phyloP scores from a whole-genome alignment of 2,113 vertebrate genomes.

The Alectura lathami region DNA sequence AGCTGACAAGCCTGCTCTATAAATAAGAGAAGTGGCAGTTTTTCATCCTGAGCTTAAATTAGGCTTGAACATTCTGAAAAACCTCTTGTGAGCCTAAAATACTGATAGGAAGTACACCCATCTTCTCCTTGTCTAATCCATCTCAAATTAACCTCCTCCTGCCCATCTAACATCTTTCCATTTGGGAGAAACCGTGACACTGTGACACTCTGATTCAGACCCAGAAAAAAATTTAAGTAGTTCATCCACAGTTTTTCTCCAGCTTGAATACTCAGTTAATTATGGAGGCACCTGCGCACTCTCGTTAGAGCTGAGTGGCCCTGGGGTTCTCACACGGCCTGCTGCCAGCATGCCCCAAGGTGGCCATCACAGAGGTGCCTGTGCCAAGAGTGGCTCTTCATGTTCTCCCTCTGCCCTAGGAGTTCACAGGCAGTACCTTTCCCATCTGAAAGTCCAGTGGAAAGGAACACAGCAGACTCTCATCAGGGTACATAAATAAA shows the following conservation, averaged over 20 bases:
- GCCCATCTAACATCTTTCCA: not conserved
- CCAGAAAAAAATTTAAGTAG: not conserved
- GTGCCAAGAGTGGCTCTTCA: not conserved
- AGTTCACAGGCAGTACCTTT: not conserved
- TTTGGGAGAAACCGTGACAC: not conserved
- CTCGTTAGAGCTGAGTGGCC: not conserved
- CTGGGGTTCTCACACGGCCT: not conserved
- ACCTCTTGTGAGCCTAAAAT: not conserved
- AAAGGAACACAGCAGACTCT: not conserved
- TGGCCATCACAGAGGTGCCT: not conserved
- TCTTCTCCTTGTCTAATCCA: not conserved
- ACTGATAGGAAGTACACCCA: not conserved
- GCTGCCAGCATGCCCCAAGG: not conserved
- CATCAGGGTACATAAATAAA: not conserved
- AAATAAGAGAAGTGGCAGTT: constrained; percentile 3
- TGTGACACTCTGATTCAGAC: not conserved
- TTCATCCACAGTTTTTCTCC: not conserved
- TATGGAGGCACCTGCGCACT: not conserved
- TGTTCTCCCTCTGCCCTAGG: not conserved
- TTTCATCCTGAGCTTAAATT: constrained; percentile 2
- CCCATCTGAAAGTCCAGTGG: not conserved
- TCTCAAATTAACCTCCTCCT: not conserved
- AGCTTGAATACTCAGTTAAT: not conserved
- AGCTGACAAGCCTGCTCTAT: not conserved
- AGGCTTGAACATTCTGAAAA: not conserved